These are phyloP conservation scores for Chrysocyon brachyurus DNA, from an alignment of 2,797 vertebrate genomes.

Conservation along the genomic window DNA sequence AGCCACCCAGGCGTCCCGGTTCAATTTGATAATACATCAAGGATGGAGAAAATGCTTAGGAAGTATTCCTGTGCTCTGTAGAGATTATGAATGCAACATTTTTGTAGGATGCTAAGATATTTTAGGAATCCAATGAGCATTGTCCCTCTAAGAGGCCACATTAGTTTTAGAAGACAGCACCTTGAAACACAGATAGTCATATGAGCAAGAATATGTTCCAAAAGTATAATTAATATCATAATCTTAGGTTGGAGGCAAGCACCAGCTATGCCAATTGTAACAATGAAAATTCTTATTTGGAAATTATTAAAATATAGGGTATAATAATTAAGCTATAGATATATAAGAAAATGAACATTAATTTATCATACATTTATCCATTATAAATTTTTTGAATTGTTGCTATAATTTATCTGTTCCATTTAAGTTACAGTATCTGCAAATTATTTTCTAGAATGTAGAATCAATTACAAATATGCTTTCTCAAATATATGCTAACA, in stretches of 20 bases:
- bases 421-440: neutral
- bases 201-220: neutral
- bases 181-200: neutral
- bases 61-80: neutral
- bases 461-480: neutral
- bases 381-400: neutral
- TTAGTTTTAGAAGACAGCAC: neutral
- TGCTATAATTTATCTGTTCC: neutral
- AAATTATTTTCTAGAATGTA: constrained; percentile 33
- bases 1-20: neutral
- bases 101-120: neutral
- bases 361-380: neutral
- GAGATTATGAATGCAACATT: neutral
- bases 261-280: neutral
- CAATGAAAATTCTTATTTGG: neutral
- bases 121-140: neutral
- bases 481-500: neutral
- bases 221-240: neutral
- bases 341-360: neutral
- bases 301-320: neutral
- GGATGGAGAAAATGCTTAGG: neutral
- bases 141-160: neutral
- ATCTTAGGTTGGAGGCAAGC: neutral
- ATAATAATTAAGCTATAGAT: neutral
- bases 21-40: neutral